Base-by-base conservation (phyloP, 1,140 invertebrate genomes). In the Zaprionus ghesquierei region DNA sequence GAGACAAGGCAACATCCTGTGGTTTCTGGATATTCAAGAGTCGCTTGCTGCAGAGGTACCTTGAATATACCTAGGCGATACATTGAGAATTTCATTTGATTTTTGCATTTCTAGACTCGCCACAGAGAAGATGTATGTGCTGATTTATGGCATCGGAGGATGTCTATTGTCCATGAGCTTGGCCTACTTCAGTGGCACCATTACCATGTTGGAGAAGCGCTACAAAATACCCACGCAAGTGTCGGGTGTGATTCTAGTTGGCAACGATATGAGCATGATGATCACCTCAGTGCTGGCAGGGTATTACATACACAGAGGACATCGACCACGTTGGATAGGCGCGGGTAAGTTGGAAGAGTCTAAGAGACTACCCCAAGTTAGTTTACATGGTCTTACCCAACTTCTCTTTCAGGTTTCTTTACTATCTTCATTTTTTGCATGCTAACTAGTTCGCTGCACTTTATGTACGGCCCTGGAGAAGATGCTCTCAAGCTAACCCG, bases 161-260 rank as follows among this genome's bases (percentile, higher is more conserved):
- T 94, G 95, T 70, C 93, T 95, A 51, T 94, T 96, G 69, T 94
- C 94, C 9, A 95, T 96, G 60, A 94, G 95, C 72, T 95, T 94
- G 79, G 94, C 95, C 0, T 97, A 97, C 81, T 95, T 95, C 62
- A 95, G 95, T 69, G 95, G 95, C 1, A 96, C 95, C 2, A 94
- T 97, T 38, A 95, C 96, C 9, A 97, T 96, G 0, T 90, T 97
- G 46, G 96, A 97, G 85, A 97, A 97, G 86, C 93, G 96, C 75
- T 97, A 96, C 87, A 96, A 95, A 80, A 96, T 97, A 85, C 95
- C 95, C 0, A 95, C 95, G 15, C 94, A 94, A 89, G 95, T 94
- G 12, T 95, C 95, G 59, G 96, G 95, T 22, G 92, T 96, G 58
- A 95, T 96, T 74, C 93, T 94, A 15, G 94, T 95, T 25, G 95